Evolutionary conservation across 2,888 invertebrate genomes (phyloP).

Genomic region (Xestia ashworthii): DNA sequence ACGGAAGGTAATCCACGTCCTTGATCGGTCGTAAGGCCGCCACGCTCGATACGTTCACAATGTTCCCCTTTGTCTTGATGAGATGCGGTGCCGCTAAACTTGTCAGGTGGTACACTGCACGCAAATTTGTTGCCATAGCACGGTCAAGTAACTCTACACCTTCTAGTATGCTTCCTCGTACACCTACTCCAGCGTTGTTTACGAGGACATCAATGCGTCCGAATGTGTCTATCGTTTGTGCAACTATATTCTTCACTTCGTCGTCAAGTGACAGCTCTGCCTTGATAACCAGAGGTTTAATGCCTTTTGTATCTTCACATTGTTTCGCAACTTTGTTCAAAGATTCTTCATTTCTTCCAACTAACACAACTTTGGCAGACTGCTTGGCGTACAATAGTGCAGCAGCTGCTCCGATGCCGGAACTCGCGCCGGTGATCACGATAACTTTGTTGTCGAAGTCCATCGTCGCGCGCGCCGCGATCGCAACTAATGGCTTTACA

Average conservation of each 20-base stretch:
- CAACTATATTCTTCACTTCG: constrained; percentile 92
- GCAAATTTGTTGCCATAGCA: constrained; percentile 95
- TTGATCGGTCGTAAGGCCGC: constrained; percentile 92
- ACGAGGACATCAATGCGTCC: constrained; percentile 94
- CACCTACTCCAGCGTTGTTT: constrained; percentile 96
- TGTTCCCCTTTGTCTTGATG: constrained; percentile 94
- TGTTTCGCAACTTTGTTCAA: constrained; percentile 91
- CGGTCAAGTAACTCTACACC: constrained; percentile 96
- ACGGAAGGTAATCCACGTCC: constrained; percentile 94
- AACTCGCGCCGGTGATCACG: constrained; percentile 93
- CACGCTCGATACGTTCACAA: constrained; percentile 98
- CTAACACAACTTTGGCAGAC: constrained; percentile 92
- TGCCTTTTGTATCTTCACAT: constrained; percentile 85
- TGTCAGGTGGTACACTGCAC: constrained; percentile 94
- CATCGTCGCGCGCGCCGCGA: constrained; percentile 78
- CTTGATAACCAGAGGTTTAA: constrained; percentile 90
- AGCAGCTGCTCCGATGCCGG: constrained; percentile 93
- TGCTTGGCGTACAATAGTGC: constrained; percentile 92
- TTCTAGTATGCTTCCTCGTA: constrained; percentile 94
- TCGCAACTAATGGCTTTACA: constrained; percentile 63
- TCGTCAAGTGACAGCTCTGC: constrained; percentile 93
- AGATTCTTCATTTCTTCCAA: constrained; percentile 93
- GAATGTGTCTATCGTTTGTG: constrained; percentile 92
- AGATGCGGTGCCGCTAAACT: constrained; percentile 96
- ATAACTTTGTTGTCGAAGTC: constrained; percentile 91